phyloP scores from a whole-genome alignment of 1,140 invertebrate genomes.

The Saxidomus purpurata region DNA sequence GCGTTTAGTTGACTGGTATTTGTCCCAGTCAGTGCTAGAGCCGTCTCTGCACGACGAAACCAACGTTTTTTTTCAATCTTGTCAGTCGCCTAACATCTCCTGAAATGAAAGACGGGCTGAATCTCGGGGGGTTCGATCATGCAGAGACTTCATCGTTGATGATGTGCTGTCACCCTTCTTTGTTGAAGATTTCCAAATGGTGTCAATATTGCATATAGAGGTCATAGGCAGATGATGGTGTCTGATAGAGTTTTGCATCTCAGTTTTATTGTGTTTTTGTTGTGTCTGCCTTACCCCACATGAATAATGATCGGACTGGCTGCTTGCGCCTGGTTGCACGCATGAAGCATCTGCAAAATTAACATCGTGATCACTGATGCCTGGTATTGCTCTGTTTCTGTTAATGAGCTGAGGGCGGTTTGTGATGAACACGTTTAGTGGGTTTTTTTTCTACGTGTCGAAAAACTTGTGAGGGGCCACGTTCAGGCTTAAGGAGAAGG shows the following conservation, averaged over 20 bases:
- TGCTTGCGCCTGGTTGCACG: background rate
- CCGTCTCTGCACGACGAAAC: background rate
- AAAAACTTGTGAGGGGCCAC: background rate
- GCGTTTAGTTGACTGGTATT: background rate
- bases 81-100: background rate
- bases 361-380: background rate
- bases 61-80: background rate
- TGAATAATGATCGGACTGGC: background rate
- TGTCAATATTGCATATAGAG: background rate
- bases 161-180: conserved; percentile 2
- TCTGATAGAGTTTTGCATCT: conserved; percentile 6
- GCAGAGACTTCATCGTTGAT: background rate
- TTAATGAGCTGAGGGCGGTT: background rate
- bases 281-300: conserved; percentile 17
- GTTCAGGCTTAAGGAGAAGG: background rate
- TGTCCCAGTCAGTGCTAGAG: background rate
- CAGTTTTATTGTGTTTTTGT: background rate
- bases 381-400: background rate
- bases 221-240: background rate
- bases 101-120: background rate
- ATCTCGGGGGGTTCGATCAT: background rate
- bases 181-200: background rate
- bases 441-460: background rate
- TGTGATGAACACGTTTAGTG: conserved; percentile 35
- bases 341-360: conserved; percentile 1